Conservation (phyloP, 2,113 vertebrate genomes). For the Turdus rufiventris region DNA sequence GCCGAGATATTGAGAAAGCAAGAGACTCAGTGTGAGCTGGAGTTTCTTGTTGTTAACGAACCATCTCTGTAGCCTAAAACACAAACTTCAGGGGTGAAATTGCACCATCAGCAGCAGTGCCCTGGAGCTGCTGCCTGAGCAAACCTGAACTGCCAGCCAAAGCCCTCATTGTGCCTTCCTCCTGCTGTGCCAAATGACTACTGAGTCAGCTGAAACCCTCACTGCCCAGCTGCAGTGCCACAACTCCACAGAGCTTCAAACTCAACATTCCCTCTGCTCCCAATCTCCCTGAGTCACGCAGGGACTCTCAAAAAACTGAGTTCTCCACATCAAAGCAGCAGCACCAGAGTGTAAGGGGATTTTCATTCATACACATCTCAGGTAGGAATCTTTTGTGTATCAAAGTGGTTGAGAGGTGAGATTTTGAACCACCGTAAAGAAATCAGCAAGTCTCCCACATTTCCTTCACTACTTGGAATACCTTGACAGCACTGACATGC, state of each 20-base stretch:
- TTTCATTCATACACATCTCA: neutral
- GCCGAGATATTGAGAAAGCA: neutral
- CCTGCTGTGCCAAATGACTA: neutral
- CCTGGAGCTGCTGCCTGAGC: neutral
- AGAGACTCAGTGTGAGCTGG: neutral
- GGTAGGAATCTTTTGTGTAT: neutral
- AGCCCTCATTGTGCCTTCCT: neutral
- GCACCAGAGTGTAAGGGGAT: fast-evolving
- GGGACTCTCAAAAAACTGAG: neutral
- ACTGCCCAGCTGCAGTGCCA: fast-evolving
- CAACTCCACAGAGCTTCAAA: neutral
- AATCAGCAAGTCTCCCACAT: neutral
- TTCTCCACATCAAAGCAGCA: neutral
- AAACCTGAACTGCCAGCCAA: neutral
- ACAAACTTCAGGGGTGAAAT: neutral
- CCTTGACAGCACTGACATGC: neutral
- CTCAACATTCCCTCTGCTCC: neutral
- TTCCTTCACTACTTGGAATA: neutral
- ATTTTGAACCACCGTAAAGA: neutral
- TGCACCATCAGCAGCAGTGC: neutral
- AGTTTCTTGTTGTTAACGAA: neutral
- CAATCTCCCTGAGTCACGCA: neutral
- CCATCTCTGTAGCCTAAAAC: neutral
- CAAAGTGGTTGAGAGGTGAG: neutral
- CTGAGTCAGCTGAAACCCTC: neutral